Base-by-base conservation (phyloP, 2,113 vertebrate species). In the Lipophrys pholis region DNA sequence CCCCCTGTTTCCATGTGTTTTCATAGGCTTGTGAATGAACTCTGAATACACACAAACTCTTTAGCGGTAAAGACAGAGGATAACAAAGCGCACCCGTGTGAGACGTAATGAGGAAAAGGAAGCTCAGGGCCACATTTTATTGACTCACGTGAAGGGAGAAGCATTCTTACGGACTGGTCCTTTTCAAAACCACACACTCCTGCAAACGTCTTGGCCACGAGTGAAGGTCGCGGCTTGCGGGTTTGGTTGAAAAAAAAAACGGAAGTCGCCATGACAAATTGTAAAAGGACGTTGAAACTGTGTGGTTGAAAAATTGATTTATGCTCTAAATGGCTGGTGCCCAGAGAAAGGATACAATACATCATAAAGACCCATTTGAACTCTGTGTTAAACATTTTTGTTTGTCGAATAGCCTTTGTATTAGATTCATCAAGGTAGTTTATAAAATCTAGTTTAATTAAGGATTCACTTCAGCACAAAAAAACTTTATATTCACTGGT, bases 21-120 rank as follows among this genome's bases (percentile, higher is more conserved):
- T 75, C 75, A 74, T 51, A 63, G 59, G 72, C 67, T 77, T 53
- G 43, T 76, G 73, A 75, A 81, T 59, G 60, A 77, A 68, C 16
- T 5, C 63, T 45, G 71, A 53, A 40, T 66, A 58, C 69, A 68
- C 74, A 57, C 49, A 66, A 54, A 74, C 17, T 36, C 57, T 45
- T 74, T 76, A 50, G 17, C 55, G 50, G 52, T 84, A n/a, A 68
- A 78, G 71, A 67, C 67, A 15, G 57, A 53, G 14, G 3, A 58
- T 30, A 39, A 74, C 68, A 81, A 78, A 79, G 46, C 42, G 48
- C 41, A 3, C 16, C 40, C 11, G 17, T 41, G 14, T 16, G 21
- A 15, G 51, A 40, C 0, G 35, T 35, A 42, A 53, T 11, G 5
- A 58, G 5, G 10, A 46, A 68, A 5, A 10, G 73, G 52, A 66